phyloP scores from a whole-genome alignment of 2,797 vertebrate genomes.

The Notamacropus eugenii region DNA sequence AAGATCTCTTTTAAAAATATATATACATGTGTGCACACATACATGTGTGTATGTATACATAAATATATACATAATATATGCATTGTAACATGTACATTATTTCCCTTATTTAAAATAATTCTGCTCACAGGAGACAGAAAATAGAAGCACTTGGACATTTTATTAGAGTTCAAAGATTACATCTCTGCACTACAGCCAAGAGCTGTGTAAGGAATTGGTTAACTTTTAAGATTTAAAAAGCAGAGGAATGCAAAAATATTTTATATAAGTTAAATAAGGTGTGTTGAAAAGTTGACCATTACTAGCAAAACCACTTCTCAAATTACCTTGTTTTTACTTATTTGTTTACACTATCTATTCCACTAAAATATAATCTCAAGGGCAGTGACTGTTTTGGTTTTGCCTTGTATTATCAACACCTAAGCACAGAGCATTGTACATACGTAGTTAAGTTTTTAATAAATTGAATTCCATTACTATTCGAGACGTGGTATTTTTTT shows the following conservation, averaged over 20 bases:
- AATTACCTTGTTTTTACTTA: not conserved
- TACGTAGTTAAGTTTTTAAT: not conserved
- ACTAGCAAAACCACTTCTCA: not conserved
- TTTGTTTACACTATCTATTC: not conserved
- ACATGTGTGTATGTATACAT: no score
- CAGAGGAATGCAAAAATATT: not conserved
- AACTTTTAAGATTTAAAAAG: conserved; percentile 43
- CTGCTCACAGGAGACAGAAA: conserved; percentile 18
- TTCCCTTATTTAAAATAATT: conserved; percentile 20
- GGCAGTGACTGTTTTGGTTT: not conserved
- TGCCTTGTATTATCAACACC: not conserved
- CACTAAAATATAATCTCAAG: not conserved
- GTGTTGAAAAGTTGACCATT: not conserved
- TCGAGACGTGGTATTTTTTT: not conserved
- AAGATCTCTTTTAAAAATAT: not conserved
- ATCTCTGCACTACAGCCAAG: not conserved
- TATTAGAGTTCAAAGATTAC: not conserved
- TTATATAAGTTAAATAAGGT: not conserved
- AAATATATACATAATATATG: no score
- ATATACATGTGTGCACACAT: no score
- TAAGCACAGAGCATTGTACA: not conserved
- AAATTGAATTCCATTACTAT: not conserved
- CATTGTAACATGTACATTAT: not conserved
- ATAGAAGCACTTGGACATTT: not conserved
- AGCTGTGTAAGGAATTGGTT: not conserved